Conservation (phyloP, 2,797 vertebrate species). For the Muraenolepis orangiensis region DNA sequence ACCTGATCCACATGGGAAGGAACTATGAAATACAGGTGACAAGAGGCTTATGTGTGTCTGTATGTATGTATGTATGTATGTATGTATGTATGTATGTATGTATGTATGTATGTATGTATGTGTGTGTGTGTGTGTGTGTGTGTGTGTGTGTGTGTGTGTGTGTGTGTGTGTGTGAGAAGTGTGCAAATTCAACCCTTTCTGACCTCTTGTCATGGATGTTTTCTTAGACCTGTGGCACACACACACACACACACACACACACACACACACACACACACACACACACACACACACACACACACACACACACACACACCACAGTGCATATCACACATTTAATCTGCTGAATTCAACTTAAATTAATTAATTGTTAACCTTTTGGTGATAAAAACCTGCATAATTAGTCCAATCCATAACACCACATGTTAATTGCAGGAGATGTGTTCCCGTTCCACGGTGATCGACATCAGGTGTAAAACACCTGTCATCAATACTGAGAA, state of each 20-base stretch:
- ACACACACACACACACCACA: neutral
- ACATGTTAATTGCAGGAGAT: neutral
- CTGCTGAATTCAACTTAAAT: too few species aligned
- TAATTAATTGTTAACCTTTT: too few species aligned
- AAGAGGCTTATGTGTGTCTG: constrained; percentile 62
- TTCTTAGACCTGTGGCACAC: neutral
- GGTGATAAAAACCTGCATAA: neutral
- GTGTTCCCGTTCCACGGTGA: neutral
- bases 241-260: too few species aligned
- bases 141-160: neutral
- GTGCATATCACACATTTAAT: neutral
- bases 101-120: neutral
- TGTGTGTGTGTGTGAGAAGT: neutral
- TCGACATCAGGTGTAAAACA: neutral
- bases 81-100: neutral
- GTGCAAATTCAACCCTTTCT: neutral
- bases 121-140: neutral
- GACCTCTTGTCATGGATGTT: neutral
- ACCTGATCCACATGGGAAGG: neutral
- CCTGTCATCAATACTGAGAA: neutral
- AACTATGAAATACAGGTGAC: constrained; percentile 81
- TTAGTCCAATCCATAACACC: neutral
- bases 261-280: neutral
- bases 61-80: constrained; percentile 1
- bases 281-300: neutral